Percentiles rank a stretch among this genome's conserved stretches.
Conservation (phyloP, 2,113 vertebrate genomes). For the Seriola quinqueradiata region DNA sequence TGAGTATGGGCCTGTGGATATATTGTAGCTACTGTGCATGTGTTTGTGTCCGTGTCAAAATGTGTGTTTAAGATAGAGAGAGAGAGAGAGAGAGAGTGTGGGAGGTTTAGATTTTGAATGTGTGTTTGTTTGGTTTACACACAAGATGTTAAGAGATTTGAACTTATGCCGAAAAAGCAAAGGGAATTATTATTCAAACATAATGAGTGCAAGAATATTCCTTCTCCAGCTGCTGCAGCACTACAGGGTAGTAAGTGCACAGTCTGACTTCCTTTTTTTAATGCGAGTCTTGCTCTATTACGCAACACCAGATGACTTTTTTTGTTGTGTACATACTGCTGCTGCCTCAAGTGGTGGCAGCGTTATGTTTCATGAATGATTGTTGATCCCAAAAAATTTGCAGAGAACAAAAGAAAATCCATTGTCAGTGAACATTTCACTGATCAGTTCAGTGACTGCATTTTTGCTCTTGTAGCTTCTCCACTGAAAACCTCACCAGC, state of each 20-base stretch:
- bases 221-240: constrained; percentile 14
- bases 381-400: neutral
- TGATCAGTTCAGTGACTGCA: neutral
- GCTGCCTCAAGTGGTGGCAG: neutral
- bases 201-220: constrained; percentile 31
- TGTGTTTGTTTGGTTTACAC: constrained; percentile 34
- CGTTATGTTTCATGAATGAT: neutral
- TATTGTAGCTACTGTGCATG: neutral
- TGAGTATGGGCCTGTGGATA: neutral
- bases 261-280: constrained; percentile 52
- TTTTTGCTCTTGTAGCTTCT: neutral
- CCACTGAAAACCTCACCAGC: constrained; percentile 3
- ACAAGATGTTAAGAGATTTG: constrained; percentile 34
- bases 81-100: neutral
- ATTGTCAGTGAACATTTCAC: neutral
- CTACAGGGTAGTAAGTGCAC: constrained; percentile 8
- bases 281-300: constrained; percentile 44
- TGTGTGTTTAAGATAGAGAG: neutral
- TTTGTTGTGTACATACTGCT: constrained; percentile 2
- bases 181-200: constrained; percentile 38
- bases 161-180: constrained; percentile 18
- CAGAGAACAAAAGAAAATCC: neutral
- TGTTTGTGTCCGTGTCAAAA: neutral
- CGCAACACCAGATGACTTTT: constrained; percentile 27
- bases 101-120: neutral